Percentiles rank a stretch among this genome's conserved stretches.
These are phyloP conservation scores for Hesperia comma DNA, from an alignment of 2,888 invertebrate species.

Conservation along the genomic window DNA sequence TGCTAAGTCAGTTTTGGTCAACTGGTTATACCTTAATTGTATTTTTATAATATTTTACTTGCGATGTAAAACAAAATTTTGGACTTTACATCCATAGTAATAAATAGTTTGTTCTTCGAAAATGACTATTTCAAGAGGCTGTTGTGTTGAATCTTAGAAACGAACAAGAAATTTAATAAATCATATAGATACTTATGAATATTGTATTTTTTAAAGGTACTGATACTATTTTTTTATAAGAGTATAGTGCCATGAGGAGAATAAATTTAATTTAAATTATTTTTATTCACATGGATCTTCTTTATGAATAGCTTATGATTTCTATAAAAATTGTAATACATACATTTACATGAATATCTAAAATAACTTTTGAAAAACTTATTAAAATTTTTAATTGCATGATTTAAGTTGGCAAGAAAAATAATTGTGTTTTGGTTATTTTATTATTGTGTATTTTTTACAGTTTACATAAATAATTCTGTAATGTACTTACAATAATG, in stretches of 20 bases:
- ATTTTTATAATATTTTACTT: conserved; percentile 3
- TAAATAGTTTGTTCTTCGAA: too few relatives aligned
- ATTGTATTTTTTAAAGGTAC: background rate
- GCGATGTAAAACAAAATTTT: background rate
- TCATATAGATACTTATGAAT: conserved; percentile 8
- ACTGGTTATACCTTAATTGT: background rate
- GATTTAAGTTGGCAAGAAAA: too few relatives aligned
- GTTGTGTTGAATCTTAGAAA: conserved; percentile 6
- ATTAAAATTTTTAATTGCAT: too few relatives aligned
- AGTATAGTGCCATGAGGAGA: conserved; percentile 26
- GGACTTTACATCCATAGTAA: background rate
- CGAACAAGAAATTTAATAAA: background rate
- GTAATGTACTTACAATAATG: too few relatives aligned
- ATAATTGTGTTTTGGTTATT: too few relatives aligned
- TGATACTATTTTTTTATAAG: conserved; percentile 7
- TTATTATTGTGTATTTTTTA: too few relatives aligned
- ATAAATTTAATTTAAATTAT: background rate
- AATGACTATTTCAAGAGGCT: conserved; percentile 2
- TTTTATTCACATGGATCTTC: background rate
- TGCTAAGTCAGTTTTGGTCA: background rate
- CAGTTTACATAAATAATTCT: too few relatives aligned
- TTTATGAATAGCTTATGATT: background rate
- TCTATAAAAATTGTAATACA: too few relatives aligned
- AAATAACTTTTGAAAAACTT: too few relatives aligned
- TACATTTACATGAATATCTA: too few relatives aligned